Conservation (phyloP, 2,797 vertebrate genomes). For the Discoglossus pictus region DNA sequence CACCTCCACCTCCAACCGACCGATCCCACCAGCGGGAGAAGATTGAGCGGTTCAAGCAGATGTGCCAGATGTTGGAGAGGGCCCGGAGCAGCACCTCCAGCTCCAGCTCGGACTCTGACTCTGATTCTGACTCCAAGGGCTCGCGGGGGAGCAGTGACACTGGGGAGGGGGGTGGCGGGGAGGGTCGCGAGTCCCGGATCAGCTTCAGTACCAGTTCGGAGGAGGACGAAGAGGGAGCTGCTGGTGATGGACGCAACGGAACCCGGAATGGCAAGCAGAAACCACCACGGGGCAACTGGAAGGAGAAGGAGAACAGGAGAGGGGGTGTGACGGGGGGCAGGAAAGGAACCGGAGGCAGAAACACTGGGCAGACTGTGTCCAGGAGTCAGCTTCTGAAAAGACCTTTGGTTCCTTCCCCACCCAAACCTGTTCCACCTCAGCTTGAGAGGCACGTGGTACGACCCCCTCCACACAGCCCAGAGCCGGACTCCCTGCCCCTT, state of each 20-base stretch:
- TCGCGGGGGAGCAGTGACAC: slow-evolving; percentile 61
- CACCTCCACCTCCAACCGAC: slow-evolving; percentile 67
- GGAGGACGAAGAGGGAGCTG: slow-evolving; percentile 61
- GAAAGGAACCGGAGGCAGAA: slow-evolving; percentile 58
- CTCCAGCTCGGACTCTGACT: slow-evolving; percentile 82
- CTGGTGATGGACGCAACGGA: slow-evolving; percentile 63
- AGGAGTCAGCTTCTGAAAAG: slow-evolving; percentile 78
- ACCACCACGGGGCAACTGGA: slow-evolving; percentile 59
- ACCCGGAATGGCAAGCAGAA: slow-evolving; percentile 64
- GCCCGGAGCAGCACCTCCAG: slow-evolving; percentile 75
- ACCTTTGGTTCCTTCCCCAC: slow-evolving; percentile 81
- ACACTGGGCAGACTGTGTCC: slow-evolving; percentile 61
- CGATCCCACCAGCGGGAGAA: slow-evolving; percentile 87
- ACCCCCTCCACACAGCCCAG: slow-evolving; percentile 85
- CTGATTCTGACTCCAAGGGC: slow-evolving; percentile 75
- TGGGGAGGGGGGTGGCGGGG: slow-evolving; percentile 53
- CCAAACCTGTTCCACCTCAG: slow-evolving; percentile 74
- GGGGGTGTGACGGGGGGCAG: slow-evolving; percentile 34
- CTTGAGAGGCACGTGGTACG: slow-evolving; percentile 88
- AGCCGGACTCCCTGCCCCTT: slow-evolving; percentile 85
- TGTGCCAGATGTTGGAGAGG: slow-evolving; percentile 87
- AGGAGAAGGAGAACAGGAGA: slow-evolving; percentile 66
- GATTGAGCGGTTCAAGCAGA: slow-evolving; percentile 87
- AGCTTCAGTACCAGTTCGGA: slow-evolving; percentile 81
- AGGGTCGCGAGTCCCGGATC: slow-evolving; percentile 71